phyloP scores from a whole-genome alignment of 2,797 vertebrate species.

The Lerista edwardsae region DNA sequence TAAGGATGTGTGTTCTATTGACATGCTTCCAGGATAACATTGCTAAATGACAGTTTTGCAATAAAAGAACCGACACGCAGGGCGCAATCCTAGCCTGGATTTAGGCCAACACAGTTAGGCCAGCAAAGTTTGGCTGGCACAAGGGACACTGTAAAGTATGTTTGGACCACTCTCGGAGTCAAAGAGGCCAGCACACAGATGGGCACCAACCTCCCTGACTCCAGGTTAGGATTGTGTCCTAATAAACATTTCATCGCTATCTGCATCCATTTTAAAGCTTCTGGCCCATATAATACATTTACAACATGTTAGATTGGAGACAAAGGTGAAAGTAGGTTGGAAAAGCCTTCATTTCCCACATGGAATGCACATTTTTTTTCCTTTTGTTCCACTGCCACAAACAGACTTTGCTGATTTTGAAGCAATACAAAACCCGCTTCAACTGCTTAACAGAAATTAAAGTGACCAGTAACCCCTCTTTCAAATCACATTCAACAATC shows the following conservation, averaged over 20 bases:
- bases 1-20: not conserved
- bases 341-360: not conserved
- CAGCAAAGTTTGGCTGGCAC: too few relatives aligned
- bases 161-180: too few relatives aligned
- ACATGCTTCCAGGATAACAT: too few relatives aligned
- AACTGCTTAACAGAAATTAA: not conserved
- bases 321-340: not conserved
- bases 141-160: too few relatives aligned
- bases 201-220: too few relatives aligned
- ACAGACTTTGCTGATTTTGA: not conserved
- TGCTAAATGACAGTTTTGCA: not conserved
- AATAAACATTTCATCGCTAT: not conserved
- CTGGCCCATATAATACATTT: not conserved
- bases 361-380: not conserved
- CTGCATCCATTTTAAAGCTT: not conserved
- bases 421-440: not conserved
- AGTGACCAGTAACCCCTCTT: not conserved
- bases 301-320: not conserved
- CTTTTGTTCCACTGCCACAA: not conserved
- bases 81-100: too few relatives aligned
- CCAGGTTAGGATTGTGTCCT: too few relatives aligned
- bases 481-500: too few relatives aligned
- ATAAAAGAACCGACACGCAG: too few relatives aligned
- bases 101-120: too few relatives aligned
- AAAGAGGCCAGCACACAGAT: too few relatives aligned